These are phyloP conservation scores for Plemyria rubiginata DNA, from an alignment of 2,888 invertebrate genomes.

Conservation along the genomic window DNA sequence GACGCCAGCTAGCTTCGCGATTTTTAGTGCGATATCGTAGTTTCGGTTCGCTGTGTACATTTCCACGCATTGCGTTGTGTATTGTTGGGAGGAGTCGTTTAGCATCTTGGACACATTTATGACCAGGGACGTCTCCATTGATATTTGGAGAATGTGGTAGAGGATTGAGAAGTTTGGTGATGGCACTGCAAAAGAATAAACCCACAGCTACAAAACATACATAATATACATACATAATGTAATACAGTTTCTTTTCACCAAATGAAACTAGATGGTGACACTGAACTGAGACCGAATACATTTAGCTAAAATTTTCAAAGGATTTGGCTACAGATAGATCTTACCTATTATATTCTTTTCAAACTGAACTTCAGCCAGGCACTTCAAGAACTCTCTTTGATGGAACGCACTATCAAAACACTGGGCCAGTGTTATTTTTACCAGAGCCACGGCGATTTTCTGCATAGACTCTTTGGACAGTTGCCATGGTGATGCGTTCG, in stretches of 20 bases:
- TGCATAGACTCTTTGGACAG: conserved; percentile 84
- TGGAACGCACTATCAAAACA: conserved; percentile 87
- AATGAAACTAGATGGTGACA: too few species aligned
- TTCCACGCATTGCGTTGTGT: conserved; percentile 82
- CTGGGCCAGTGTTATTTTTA: conserved; percentile 85
- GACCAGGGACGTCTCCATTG: conserved; percentile 82
- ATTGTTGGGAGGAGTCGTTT: conserved; percentile 68
- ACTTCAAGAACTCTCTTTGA: conserved; percentile 86
- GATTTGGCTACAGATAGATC: too few species aligned
- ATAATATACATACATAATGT: too few species aligned
- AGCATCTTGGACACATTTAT: conserved; percentile 82
- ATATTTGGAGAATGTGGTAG: conserved; percentile 83
- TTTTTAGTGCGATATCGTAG: conserved; percentile 84
- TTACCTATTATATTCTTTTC: conserved; percentile 81
- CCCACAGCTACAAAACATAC: too few species aligned
- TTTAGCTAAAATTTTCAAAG: too few species aligned
- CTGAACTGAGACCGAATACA: too few species aligned
- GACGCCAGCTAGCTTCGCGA: conserved; percentile 81
- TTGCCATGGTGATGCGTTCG: conserved; percentile 62
- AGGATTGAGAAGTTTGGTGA: conserved; percentile 72
- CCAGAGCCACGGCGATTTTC: conserved; percentile 82
- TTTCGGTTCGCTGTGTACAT: conserved; percentile 76
- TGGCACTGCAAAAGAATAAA: conserved; percentile 60
- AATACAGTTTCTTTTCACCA: too few species aligned
- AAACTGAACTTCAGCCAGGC: conserved; percentile 84